Percentiles rank a stretch among this genome's conserved stretches.
phyloP scores from a whole-genome alignment of 2,888 invertebrate genomes.

The Synanthedon myopaeformis region DNA sequence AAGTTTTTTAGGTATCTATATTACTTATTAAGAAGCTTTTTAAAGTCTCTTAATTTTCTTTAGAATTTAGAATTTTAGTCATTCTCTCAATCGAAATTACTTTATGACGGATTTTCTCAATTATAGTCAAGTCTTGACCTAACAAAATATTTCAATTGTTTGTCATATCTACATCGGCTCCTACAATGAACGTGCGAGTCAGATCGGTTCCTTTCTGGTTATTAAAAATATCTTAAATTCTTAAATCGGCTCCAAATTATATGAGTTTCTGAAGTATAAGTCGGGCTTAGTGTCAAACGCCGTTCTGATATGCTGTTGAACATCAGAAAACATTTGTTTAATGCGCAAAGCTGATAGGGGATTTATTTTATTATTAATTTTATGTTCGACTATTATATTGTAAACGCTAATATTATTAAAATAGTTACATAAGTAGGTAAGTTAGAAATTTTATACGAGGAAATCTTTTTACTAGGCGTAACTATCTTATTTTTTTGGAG shows the following conservation, averaged over 20 bases:
- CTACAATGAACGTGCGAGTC: slow-evolving; percentile 8
- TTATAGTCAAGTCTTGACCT: too few species aligned
- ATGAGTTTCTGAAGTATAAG: slow-evolving; percentile 53
- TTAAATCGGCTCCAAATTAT: slow-evolving; percentile 58
- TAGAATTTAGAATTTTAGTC: too few species aligned
- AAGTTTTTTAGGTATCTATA: too few species aligned
- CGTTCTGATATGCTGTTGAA: slow-evolving; percentile 36
- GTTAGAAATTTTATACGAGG: background rate
- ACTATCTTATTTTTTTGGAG: background rate
- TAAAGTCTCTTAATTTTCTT: too few species aligned
- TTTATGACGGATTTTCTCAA: too few species aligned
- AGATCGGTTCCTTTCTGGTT: slow-evolving; percentile 30
- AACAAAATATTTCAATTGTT: too few species aligned
- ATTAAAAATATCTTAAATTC: slow-evolving; percentile 47
- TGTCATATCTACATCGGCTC: too few species aligned
- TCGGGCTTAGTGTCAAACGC: slow-evolving; percentile 59
- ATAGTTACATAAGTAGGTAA: slow-evolving; percentile 6
- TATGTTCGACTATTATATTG: slow-evolving; percentile 24
- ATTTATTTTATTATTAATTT: slow-evolving; percentile 27
- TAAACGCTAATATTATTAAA: slow-evolving; percentile 17
- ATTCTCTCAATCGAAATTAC: too few species aligned
- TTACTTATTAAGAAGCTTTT: too few species aligned
- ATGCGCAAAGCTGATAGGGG: slow-evolving; percentile 38
- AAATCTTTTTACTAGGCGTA: background rate
- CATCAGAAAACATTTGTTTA: slow-evolving; percentile 56